Evolutionary conservation across 2,888 invertebrate species (phyloP).

Genomic region (Stenotaenia linearis): DNA sequence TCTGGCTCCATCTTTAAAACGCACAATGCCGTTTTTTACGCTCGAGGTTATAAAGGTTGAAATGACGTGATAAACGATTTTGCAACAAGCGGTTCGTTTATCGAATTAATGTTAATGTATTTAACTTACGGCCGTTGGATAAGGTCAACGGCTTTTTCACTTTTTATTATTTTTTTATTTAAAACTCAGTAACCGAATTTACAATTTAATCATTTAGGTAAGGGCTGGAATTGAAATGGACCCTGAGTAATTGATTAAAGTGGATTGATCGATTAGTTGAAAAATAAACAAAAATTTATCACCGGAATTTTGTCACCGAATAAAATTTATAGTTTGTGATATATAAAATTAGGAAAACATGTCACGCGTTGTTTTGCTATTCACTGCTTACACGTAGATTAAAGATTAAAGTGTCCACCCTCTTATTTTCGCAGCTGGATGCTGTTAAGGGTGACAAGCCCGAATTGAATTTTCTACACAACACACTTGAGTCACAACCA

Average conservation of each 20-base stretch:
- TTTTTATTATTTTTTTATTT: too few species aligned
- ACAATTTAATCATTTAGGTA: neutral
- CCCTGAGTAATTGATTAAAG: neutral
- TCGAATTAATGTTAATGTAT: too few species aligned
- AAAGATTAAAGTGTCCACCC: neutral
- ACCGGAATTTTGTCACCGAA: too few species aligned
- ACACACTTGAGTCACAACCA: neutral
- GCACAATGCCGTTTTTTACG: neutral
- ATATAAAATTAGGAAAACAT: neutral
- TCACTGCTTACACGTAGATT: neutral
- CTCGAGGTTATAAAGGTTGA: neutral
- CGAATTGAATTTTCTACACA: neutral
- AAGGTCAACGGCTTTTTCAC: neutral
- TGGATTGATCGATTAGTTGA: neutral
- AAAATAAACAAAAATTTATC: neutral
- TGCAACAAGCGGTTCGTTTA: neutral
- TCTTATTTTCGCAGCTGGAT: neutral
- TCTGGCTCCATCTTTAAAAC: neutral
- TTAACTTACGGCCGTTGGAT: too few species aligned
- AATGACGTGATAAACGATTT: neutral
- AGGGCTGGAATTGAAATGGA: neutral
- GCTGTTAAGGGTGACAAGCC: neutral
- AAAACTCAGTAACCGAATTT: neutral
- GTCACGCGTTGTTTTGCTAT: neutral
- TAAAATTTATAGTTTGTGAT: neutral